These are phyloP conservation scores for Cataglyphis altisquamis DNA, from an alignment of 2,888 invertebrate genomes.

Conservation along the genomic window DNA sequence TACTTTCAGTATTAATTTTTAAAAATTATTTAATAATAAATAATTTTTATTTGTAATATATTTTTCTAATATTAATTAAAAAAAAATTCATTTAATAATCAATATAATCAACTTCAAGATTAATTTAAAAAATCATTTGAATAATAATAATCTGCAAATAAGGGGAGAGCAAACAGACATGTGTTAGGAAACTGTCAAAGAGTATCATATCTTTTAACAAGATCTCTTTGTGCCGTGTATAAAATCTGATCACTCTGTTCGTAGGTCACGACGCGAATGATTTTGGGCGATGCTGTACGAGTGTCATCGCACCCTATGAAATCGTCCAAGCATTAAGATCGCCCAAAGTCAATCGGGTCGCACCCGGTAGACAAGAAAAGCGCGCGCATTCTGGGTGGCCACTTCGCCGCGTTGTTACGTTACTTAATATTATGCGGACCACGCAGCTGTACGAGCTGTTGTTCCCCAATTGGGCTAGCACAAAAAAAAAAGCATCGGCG, in stretches of 20 bases:
- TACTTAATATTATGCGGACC: conserved; percentile 82
- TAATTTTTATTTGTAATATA: neutral
- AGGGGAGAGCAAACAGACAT: neutral
- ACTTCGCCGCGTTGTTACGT: conserved; percentile 78
- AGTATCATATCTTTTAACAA: neutral
- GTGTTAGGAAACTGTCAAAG: neutral
- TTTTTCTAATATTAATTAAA: neutral
- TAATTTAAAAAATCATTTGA: neutral
- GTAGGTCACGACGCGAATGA: neutral
- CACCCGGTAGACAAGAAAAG: conserved; percentile 7
- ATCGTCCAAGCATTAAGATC: conserved; percentile 25
- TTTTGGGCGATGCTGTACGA: neutral
- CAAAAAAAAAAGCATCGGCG: conserved; percentile 49
- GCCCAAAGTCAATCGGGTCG: conserved; percentile 6
- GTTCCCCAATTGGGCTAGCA: conserved; percentile 75
- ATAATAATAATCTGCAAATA: neutral
- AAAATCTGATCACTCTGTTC: neutral
- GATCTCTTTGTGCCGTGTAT: neutral
- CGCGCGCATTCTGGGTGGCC: conserved; percentile 81
- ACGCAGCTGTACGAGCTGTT: conserved; percentile 74
- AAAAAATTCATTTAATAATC: neutral
- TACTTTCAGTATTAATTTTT: conserved; percentile 4
- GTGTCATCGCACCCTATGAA: conserved; percentile 4
- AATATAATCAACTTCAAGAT: neutral
- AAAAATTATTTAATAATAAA: neutral